Evolutionary conservation across 2,888 invertebrate genomes (phyloP).

Genomic region (Drosophila flavopinicola): DNA sequence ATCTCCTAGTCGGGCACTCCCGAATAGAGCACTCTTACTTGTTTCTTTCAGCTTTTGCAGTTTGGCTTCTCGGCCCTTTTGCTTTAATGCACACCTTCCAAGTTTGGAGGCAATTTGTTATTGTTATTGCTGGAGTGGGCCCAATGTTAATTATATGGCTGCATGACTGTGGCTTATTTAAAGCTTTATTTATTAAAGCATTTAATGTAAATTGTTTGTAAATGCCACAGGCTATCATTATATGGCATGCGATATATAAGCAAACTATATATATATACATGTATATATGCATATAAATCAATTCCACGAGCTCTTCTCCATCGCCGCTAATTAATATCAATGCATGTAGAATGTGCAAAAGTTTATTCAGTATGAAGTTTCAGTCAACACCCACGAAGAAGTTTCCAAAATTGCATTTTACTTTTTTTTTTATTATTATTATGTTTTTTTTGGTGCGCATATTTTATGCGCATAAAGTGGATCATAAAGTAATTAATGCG

Average conservation of each 20-base stretch:
- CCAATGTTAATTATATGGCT: slow-evolving; percentile 64
- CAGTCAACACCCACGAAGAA: slow-evolving; percentile 70
- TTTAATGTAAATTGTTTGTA: slow-evolving; percentile 80
- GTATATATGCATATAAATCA: slow-evolving; percentile 62
- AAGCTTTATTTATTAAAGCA: slow-evolving; percentile 77
- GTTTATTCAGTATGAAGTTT: slow-evolving; percentile 29
- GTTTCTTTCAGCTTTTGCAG: no score
- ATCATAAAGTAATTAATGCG: slow-evolving; percentile 83
- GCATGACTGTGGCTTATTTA: slow-evolving; percentile 64
- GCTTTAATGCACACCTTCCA: slow-evolving; percentile 59
- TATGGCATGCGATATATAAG: slow-evolving; percentile 53
- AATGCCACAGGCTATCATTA: slow-evolving; percentile 73
- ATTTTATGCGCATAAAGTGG: slow-evolving; percentile 76
- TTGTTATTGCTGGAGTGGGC: slow-evolving; percentile 49
- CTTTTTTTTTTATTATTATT: slow-evolving; percentile 25
- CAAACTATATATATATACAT: neutral
- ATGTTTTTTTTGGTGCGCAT: slow-evolving; percentile 51
- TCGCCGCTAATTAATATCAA: slow-evolving; percentile 68
- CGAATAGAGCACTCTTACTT: no score
- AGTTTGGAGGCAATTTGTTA: slow-evolving; percentile 68
- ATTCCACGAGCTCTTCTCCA: slow-evolving; percentile 25
- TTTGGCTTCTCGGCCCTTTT: slow-evolving; percentile 38
- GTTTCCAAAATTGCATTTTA: slow-evolving; percentile 38
- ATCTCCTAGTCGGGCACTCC: no score
- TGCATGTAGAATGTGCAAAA: slow-evolving; percentile 24